phyloP scores from a whole-genome alignment of 2,888 invertebrate species.

The Sphaerophoria taeniata region DNA sequence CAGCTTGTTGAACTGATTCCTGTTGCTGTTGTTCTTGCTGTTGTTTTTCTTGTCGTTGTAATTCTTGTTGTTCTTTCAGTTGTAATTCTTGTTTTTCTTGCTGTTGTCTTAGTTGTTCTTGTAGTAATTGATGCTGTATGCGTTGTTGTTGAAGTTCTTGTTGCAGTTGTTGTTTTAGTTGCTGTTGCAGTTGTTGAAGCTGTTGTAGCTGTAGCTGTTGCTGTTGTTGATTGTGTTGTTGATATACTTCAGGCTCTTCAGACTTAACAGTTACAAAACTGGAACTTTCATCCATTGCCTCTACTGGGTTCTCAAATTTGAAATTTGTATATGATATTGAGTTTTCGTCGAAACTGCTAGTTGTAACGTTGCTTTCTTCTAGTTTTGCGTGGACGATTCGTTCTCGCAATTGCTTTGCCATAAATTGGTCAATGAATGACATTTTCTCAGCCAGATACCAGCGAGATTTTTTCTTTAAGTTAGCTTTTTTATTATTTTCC shows the following conservation, averaged over 20 bases:
- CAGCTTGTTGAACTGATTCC: not conserved
- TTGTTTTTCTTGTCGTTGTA: not conserved
- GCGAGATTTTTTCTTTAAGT: not conserved
- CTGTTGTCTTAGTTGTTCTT: too few relatives aligned
- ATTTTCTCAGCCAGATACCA: conserved; percentile 19
- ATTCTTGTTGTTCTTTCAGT: too few relatives aligned
- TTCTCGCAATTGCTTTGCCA: not conserved
- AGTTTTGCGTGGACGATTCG: not conserved
- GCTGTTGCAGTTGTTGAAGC: not conserved
- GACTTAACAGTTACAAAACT: not conserved
- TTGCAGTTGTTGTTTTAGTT: not conserved
- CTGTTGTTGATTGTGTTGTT: not conserved
- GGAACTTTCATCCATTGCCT: not conserved
- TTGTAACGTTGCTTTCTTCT: not conserved
- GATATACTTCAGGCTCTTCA: not conserved
- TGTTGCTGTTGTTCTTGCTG: too few relatives aligned
- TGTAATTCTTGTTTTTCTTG: too few relatives aligned
- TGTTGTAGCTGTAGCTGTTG: not conserved
- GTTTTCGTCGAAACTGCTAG: not conserved
- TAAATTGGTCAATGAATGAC: conserved; percentile 2
- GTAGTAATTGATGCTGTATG: too few relatives aligned
- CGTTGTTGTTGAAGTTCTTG: too few relatives aligned
- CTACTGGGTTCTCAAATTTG: not conserved
- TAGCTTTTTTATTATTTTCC: conserved; percentile 1
- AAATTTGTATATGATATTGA: not conserved